Conservation (phyloP, 1,140 invertebrate genomes). For the Aradophagus sp. region DNA sequence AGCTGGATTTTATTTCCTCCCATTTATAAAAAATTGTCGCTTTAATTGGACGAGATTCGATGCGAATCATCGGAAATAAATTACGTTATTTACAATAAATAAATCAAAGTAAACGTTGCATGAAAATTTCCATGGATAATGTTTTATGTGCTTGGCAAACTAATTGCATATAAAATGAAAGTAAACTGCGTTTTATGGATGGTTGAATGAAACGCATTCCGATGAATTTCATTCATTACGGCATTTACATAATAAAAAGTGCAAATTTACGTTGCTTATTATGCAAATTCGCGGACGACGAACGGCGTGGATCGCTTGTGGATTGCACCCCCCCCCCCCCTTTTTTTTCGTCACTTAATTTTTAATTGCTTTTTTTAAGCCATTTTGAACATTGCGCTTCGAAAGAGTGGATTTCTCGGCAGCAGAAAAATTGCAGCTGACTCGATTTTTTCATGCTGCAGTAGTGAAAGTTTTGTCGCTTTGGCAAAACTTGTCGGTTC, state of each 20-base stretch:
- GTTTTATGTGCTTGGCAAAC: constrained; percentile 25
- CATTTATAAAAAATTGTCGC: too few relatives aligned
- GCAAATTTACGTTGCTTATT: constrained; percentile 42
- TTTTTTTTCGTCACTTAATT: constrained; percentile 8
- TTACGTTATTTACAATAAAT: background rate
- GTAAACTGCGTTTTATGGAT: constrained; percentile 32
- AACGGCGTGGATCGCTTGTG: constrained; percentile 18
- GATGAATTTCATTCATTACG: constrained; percentile 48
- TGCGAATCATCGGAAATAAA: constrained; percentile 4
- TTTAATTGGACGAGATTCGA: too few relatives aligned
- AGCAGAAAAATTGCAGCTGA: too few relatives aligned
- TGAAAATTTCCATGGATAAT: constrained; percentile 3
- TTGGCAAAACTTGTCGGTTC: too few relatives aligned
- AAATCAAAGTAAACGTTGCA: constrained; percentile 15
- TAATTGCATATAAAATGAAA: constrained; percentile 35
- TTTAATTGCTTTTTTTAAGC: too few relatives aligned
- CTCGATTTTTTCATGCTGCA: too few relatives aligned
- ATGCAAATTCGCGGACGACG: constrained; percentile 34
- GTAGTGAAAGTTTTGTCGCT: too few relatives aligned
- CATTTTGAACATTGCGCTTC: too few relatives aligned
- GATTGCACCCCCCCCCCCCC: too few relatives aligned
- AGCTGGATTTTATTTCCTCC: too few relatives aligned
- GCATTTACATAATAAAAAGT: constrained; percentile 42
- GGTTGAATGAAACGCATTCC: constrained; percentile 30
- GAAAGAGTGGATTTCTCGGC: too few relatives aligned